A percentile compares a stretch with the other conserved stretches of the same genome.
Evolutionary conservation across 2,113 vertebrate species (phyloP).

Genomic region (Chionis minor): DNA sequence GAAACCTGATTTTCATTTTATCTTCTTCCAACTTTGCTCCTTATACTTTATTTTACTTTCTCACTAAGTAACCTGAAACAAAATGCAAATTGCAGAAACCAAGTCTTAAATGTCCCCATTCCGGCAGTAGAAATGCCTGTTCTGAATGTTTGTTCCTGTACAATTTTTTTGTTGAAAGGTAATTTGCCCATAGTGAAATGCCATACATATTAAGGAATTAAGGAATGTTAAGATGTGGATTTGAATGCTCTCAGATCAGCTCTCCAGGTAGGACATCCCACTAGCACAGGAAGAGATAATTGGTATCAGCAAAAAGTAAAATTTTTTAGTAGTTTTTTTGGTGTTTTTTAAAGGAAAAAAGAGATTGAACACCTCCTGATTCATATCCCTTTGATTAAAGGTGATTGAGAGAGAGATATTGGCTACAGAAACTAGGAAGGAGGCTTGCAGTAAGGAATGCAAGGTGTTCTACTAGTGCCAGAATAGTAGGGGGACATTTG

Average conservation of each 20-base stretch:
- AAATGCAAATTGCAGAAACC: background rate
- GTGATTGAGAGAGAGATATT: background rate
- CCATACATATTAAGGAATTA: background rate
- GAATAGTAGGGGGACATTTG: background rate
- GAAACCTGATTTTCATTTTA: background rate
- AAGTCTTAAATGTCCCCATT: background rate
- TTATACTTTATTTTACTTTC: background rate
- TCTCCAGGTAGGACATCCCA: background rate
- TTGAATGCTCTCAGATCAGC: background rate
- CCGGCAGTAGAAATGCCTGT: background rate
- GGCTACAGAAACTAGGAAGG: background rate
- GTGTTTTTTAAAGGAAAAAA: background rate
- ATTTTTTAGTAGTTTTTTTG: background rate
- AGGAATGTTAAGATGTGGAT: background rate
- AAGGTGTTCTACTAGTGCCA: background rate
- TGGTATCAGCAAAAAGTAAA: background rate
- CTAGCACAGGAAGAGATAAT: background rate
- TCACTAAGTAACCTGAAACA: background rate
- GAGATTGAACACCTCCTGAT: background rate
- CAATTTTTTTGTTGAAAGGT: background rate
- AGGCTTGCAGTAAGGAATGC: background rate
- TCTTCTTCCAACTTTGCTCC: background rate
- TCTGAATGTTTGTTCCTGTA: background rate
- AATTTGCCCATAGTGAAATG: background rate
- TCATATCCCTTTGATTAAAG: background rate